Evolutionary conservation across 2,888 invertebrate species (phyloP).

Genomic region (Apamea crenata): DNA sequence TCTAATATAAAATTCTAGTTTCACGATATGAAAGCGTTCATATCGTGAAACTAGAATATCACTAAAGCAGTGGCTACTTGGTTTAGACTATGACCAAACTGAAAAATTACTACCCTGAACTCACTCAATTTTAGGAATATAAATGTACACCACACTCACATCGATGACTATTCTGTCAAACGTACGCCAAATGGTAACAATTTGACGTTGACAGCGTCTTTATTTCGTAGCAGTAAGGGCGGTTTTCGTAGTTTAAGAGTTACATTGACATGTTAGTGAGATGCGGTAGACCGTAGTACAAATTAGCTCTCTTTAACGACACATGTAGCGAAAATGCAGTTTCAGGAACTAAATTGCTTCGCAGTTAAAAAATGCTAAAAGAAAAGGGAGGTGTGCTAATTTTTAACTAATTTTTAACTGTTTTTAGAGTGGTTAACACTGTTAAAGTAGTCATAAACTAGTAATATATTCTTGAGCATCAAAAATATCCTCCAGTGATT

Average conservation of each 20-base stretch:
- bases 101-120: no score
- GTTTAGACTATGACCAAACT: no score
- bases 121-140: no score
- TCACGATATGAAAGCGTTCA: no score
- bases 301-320: not conserved
- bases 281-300: not conserved
- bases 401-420: constrained; percentile 23
- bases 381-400: constrained; percentile 3
- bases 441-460: constrained; percentile 16
- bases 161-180: not conserved
- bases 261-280: not conserved
- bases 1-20: no score
- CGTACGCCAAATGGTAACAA: not conserved
- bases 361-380: constrained; percentile 25
- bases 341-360: constrained; percentile 23
- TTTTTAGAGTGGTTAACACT: constrained; percentile 23
- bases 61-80: no score
- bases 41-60: no score
- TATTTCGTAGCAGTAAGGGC: not conserved
- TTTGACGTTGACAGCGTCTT: not conserved
- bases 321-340: constrained; percentile 20
- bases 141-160: no score
- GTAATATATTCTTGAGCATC: constrained; percentile 11
- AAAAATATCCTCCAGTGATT: constrained; percentile 1
- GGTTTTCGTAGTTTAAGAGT: not conserved